These are phyloP conservation scores for Sternotherus odoratus DNA, from an alignment of 2,797 vertebrate species.

Conservation along the genomic window DNA sequence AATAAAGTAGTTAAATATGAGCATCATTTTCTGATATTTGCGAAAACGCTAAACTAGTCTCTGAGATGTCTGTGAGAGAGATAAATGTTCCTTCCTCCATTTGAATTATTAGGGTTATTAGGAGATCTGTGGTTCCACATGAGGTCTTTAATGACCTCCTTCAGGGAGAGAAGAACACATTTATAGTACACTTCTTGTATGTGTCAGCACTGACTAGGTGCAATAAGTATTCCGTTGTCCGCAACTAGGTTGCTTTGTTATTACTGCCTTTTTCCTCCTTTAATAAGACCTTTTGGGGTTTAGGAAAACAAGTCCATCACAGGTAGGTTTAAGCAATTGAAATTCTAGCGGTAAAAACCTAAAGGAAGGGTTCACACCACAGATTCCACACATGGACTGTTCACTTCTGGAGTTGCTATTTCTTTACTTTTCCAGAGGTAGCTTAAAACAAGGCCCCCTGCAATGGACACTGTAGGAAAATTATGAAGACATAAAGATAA, in stretches of 20 bases:
- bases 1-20: neutral
- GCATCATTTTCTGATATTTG: neutral
- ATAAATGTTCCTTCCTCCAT: neutral
- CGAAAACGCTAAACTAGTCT: neutral
- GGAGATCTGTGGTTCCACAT: neutral
- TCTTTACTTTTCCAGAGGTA: neutral
- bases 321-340: neutral
- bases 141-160: neutral
- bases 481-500: neutral
- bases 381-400: neutral
- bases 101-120: neutral
- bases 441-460: neutral
- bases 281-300: neutral
- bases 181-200: neutral
- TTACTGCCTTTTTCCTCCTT: neutral
- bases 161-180: neutral
- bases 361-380: neutral
- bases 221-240: neutral
- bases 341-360: neutral
- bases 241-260: neutral
- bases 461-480: neutral
- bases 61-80: neutral
- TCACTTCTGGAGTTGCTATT: neutral
- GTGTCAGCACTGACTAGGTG: neutral
- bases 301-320: neutral